phyloP scores from a whole-genome alignment of 2,888 invertebrate genomes.

The Cheilosia pagana region DNA sequence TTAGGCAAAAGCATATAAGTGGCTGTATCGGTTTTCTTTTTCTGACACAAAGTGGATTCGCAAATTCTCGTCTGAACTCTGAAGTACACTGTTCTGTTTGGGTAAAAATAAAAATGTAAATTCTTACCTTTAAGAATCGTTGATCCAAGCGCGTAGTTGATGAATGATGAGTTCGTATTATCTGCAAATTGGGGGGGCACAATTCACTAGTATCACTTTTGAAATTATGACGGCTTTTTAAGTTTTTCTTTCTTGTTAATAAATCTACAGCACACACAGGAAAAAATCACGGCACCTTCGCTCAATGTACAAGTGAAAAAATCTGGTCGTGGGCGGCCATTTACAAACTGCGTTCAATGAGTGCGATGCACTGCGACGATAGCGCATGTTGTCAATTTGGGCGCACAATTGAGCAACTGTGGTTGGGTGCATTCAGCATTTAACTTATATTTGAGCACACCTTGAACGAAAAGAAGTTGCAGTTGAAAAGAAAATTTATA shows the following conservation, averaged over 20 bases:
- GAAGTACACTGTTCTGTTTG: conserved; percentile 53
- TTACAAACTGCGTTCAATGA: conserved; percentile 69
- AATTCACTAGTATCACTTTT: conserved; percentile 56
- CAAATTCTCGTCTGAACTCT: conserved; percentile 62
- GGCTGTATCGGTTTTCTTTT: conserved; percentile 18
- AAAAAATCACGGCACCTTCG: conserved; percentile 54
- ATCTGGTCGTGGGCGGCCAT: conserved; percentile 69
- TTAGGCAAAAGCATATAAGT: not conserved
- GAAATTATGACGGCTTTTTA: not conserved
- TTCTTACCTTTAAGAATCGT: conserved; percentile 33
- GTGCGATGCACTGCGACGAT: conserved; percentile 50
- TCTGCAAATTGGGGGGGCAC: conserved; percentile 15
- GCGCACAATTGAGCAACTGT: conserved; percentile 7
- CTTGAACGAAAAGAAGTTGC: not conserved
- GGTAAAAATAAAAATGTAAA: conserved; percentile 14
- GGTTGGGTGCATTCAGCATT: conserved; percentile 18
- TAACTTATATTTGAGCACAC: not conserved
- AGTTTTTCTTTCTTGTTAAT: not conserved
- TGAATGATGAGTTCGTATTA: conserved; percentile 12
- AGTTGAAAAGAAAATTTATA: no score
- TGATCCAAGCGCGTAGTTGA: conserved; percentile 37
- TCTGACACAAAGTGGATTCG: conserved; percentile 45
- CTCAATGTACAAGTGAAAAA: conserved; percentile 65
- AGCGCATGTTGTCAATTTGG: conserved; percentile 42
- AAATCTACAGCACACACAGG: conserved; percentile 30